Evolutionary conservation across 1,140 invertebrate species (phyloP).

Genomic region (Pachypsylla venusta): DNA sequence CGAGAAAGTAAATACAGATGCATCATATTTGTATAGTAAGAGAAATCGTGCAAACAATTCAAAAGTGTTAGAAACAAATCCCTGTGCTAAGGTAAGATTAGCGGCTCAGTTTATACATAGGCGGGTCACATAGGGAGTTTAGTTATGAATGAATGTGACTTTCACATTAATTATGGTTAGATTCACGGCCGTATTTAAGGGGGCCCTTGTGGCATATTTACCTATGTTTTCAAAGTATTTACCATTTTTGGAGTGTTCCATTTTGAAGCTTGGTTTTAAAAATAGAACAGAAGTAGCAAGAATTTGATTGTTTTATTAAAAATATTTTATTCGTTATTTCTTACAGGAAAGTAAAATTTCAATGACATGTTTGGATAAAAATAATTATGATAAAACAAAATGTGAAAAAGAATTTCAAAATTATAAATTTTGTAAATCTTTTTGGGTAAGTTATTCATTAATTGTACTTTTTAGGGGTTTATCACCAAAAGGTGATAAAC

Average conservation of each 20-base stretch:
- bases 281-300: background rate
- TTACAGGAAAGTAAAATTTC: constrained; percentile 12
- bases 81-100: constrained; percentile 3
- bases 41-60: background rate
- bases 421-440: constrained; percentile 10
- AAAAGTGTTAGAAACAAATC: background rate
- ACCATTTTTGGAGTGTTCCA: background rate
- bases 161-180: background rate
- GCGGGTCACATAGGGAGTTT: too few relatives aligned
- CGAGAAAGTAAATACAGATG: too few relatives aligned
- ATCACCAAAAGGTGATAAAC: too few relatives aligned
- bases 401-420: constrained; percentile 11
- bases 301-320: background rate
- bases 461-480: too few relatives aligned
- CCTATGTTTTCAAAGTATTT: background rate
- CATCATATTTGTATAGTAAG: too few relatives aligned
- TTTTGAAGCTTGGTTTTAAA: background rate
- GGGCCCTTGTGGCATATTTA: background rate
- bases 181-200: too few relatives aligned
- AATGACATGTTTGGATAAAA: constrained; percentile 12
- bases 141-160: background rate
- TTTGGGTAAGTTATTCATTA: constrained; percentile 14
- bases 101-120: too few relatives aligned
- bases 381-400: background rate
- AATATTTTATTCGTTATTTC: background rate